Percentiles rank a stretch among this genome's conserved stretches.
phyloP scores from a whole-genome alignment of 92 coral and sea anemone species.

The Phenganax stokvisi region DNA sequence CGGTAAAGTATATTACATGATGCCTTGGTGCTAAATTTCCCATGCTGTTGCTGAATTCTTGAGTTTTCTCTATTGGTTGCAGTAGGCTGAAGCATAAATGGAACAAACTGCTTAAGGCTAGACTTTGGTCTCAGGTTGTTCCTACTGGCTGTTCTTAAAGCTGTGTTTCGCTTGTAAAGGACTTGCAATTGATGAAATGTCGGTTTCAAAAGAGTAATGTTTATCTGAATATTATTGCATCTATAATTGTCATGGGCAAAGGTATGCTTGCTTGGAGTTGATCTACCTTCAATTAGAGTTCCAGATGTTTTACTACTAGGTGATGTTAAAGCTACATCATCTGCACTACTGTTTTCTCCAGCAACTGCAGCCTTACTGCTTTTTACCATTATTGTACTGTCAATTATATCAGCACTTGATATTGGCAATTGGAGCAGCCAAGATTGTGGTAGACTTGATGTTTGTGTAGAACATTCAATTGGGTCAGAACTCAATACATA shows the following conservation, averaged over 20 bases:
- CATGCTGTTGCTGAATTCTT: no score
- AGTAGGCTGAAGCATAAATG: slow-evolving; percentile 7
- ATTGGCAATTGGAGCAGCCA: slow-evolving; percentile 1
- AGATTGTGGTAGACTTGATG: background rate
- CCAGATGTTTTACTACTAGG: slow-evolving; percentile 12
- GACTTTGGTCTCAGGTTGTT: slow-evolving; percentile 20
- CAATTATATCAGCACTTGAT: background rate
- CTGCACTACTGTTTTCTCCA: background rate
- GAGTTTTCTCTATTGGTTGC: background rate
- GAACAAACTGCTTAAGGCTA: slow-evolving; percentile 12
- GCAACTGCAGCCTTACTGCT: background rate
- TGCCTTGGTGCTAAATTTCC: background rate
- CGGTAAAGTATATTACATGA: background rate
- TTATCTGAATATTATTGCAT: background rate
- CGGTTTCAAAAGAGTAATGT: slow-evolving; percentile 6
- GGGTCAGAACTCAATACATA: background rate
- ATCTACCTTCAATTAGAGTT: slow-evolving; percentile 2
- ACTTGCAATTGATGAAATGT: slow-evolving; percentile 29
- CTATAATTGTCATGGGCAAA: background rate
- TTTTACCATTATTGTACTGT: background rate
- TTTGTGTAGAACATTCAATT: background rate
- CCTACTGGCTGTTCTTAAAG: background rate
- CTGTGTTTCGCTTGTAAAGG: slow-evolving; percentile 14
- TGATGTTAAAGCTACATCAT: slow-evolving; percentile 22
- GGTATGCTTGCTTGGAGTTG: background rate